Conservation (phyloP, 1,140 invertebrate species). For the Drosophila sproati region DNA sequence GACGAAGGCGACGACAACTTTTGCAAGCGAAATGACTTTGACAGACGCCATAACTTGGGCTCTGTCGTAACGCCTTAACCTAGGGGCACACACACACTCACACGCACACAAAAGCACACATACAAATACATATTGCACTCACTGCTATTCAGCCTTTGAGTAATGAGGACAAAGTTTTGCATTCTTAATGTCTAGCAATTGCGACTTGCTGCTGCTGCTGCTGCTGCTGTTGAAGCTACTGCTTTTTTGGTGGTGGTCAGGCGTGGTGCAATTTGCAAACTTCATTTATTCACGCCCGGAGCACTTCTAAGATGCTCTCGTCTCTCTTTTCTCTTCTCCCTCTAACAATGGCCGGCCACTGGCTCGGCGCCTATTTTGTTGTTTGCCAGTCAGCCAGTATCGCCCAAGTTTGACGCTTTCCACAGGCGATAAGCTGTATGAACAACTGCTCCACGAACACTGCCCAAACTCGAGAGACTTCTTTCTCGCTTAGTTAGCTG, state of each 20-base stretch:
- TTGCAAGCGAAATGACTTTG: slow-evolving; percentile 75
- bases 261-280: slow-evolving; percentile 82
- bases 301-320: slow-evolving; percentile 48
- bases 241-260: slow-evolving; percentile 69
- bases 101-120: slow-evolving; percentile 8
- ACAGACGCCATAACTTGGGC: slow-evolving; percentile 81
- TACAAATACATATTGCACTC: slow-evolving; percentile 6
- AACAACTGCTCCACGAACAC: slow-evolving; percentile 23
- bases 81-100: slow-evolving; percentile 55
- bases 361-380: slow-evolving; percentile 44
- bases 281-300: slow-evolving; percentile 82
- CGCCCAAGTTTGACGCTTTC: slow-evolving; percentile 74
- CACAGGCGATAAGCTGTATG: slow-evolving; percentile 56
- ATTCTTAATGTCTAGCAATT: slow-evolving; percentile 61
- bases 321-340: background rate
- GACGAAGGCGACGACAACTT: slow-evolving; percentile 60
- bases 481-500: slow-evolving; percentile 9
- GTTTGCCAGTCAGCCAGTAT: slow-evolving; percentile 61
- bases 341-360: slow-evolving; percentile 28
- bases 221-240: slow-evolving; percentile 12
- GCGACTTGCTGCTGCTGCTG: slow-evolving; percentile 30
- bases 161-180: slow-evolving; percentile 83
- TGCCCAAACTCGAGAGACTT: background rate
- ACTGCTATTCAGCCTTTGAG: slow-evolving; percentile 42
- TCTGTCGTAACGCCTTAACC: slow-evolving; percentile 76